Evolutionary conservation across 2,113 vertebrate genomes (phyloP), one percentile per base, ranked within the genome.

Genomic region (Tenebrosternarchus preto): DNA sequence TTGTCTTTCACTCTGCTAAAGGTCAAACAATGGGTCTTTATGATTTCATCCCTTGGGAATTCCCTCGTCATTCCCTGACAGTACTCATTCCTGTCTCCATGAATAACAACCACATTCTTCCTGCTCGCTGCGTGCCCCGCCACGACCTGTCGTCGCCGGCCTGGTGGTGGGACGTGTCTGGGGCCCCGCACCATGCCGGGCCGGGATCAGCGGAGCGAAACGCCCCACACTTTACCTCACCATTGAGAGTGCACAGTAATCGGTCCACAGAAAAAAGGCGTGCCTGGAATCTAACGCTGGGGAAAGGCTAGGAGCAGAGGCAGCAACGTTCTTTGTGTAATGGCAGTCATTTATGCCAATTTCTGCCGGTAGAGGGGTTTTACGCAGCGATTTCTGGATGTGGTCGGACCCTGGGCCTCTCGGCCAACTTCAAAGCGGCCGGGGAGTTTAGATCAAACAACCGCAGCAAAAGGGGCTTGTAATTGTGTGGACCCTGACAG

Each of bases 291-390:
- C 31, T 31, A 64, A n/a, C n/a, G 77, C 74, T 66, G 76, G 56
- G 61, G 69, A 31, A 80, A 73, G 81, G 66, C 39, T 83, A 84
- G 80, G 84, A 66, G 74, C 60, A 70, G 77, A 80, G 78, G 77
- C 72, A 60, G 76, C 74, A 73, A 31, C 84, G 56, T 66, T 60
- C 63, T 84, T 68, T 59, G 56, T 77, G 84, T 82, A 86, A 84
- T 83, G 85, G 63, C 73, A 69, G 85, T 85, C 85, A 88, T 90
- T 85, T 85, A 82, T 86, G 75, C 46, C 27, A 69, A 76, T 86
- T 88, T 56, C 61, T 80, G 77, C 78, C 68, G 83, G 77, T 83
- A 80, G 68, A 53, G 59, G 33, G 79, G 69, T 83, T 80, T 85
- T 69, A 83, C 72, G 86, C 77, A 83, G 72, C 69, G 80, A 82